Conservation (phyloP, 2,888 invertebrate species). For the Parnassius orleans region DNA sequence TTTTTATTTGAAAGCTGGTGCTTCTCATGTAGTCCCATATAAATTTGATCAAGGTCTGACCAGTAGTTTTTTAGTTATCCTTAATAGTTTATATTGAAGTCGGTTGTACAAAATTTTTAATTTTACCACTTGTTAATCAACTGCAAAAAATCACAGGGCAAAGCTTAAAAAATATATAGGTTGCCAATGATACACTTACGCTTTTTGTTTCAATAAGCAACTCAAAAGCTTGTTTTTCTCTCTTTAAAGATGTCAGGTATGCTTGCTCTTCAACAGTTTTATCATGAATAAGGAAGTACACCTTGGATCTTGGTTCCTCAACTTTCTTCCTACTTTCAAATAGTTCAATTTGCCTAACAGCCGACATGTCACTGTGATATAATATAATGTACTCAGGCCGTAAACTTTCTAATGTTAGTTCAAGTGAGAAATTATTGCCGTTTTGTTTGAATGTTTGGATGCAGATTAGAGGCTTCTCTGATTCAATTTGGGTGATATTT, state of each 20-base stretch:
- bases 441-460: conserved; percentile 90
- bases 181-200: conserved; percentile 72
- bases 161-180: no score
- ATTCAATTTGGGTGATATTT: conserved; percentile 83
- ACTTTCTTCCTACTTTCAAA: conserved; percentile 83
- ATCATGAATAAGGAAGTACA: conserved; percentile 94
- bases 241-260: conserved; percentile 92
- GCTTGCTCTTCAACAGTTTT: conserved; percentile 98
- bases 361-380: conserved; percentile 93
- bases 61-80: no score
- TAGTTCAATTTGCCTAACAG: conserved; percentile 94
- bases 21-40: no score
- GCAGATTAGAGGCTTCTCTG: conserved; percentile 84
- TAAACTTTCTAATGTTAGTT: conserved; percentile 83
- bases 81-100: no score
- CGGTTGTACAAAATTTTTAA: no score
- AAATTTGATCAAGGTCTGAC: no score
- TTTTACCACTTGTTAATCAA: no score
- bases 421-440: conserved; percentile 86
- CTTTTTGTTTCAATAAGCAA: conserved; percentile 94
- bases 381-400: conserved; percentile 92
- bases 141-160: no score
- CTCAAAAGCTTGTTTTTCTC: conserved; percentile 98
- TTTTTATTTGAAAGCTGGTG: no score
- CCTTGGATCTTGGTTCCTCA: conserved; percentile 79